Conservation (phyloP, 2,888 invertebrate genomes). For the Tenthredo mesomela region DNA sequence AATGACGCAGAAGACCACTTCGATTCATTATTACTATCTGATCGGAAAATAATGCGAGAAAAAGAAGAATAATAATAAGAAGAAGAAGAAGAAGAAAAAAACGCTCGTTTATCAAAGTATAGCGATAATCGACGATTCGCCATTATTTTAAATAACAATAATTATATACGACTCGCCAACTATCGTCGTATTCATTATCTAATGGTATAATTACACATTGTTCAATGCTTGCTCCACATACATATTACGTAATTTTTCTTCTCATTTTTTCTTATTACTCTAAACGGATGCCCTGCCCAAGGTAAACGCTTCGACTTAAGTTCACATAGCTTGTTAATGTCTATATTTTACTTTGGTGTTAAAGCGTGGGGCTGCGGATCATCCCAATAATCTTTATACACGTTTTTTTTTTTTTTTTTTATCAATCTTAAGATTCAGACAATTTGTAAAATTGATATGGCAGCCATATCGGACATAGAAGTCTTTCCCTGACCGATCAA, state of each 20-base stretch:
- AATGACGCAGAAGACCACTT: background rate
- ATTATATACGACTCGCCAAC: background rate
- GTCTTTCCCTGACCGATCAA: background rate
- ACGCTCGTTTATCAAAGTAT: background rate
- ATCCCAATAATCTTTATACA: background rate
- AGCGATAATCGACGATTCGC: background rate
- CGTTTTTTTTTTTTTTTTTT: too few species aligned
- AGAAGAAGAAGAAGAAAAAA: too few species aligned
- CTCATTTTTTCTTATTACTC: background rate
- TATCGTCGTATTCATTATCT: background rate
- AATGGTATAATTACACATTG: background rate
- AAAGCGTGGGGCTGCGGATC: background rate
- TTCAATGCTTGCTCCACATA: constrained; percentile 1
- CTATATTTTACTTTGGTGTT: background rate
- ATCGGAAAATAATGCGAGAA: background rate
- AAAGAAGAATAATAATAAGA: too few species aligned
- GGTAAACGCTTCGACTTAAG: background rate
- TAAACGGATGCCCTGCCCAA: constrained; percentile 26
- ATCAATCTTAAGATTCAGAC: too few species aligned
- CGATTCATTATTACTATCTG: background rate
- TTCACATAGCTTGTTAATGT: background rate
- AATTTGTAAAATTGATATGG: background rate
- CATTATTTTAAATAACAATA: background rate
- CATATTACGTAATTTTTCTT: constrained; percentile 17
- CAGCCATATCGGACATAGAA: background rate